Evolutionary conservation across 2,888 invertebrate species (phyloP).

Genomic region (Neria commutata): DNA sequence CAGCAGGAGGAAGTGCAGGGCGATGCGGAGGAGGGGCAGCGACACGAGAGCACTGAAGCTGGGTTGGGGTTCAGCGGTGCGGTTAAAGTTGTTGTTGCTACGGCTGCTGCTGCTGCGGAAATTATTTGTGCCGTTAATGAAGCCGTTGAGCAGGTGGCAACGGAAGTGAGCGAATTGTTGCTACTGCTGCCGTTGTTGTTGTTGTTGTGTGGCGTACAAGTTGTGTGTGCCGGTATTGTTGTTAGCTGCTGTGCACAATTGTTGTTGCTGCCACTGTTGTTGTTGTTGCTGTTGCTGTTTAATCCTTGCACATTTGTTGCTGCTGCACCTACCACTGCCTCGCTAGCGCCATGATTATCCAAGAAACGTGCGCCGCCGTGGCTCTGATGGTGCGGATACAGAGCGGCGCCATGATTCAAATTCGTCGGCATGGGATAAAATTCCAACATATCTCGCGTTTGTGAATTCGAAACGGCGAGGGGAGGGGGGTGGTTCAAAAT

Average conservation of each 20-base stretch:
- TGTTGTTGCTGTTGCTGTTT: slow-evolving; percentile 24
- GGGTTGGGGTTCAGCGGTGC: slow-evolving; percentile 26
- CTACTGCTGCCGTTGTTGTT: slow-evolving; percentile 41
- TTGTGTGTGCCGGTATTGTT: slow-evolving; percentile 36
- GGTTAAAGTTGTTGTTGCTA: slow-evolving; percentile 32
- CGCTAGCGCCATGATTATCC: slow-evolving; percentile 40
- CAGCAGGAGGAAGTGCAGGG: slow-evolving; percentile 22
- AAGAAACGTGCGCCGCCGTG: slow-evolving; percentile 56
- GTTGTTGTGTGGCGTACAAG: slow-evolving; percentile 49
- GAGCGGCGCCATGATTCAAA: slow-evolving; percentile 55
- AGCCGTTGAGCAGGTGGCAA: slow-evolving; percentile 41
- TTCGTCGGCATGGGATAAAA: slow-evolving; percentile 61
- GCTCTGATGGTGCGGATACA: slow-evolving; percentile 55
- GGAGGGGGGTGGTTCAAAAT: too few species aligned
- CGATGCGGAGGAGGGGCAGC: slow-evolving; percentile 11
- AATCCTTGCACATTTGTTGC: slow-evolving; percentile 19
- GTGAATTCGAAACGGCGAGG: too few species aligned
- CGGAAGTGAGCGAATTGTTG: slow-evolving; percentile 34
- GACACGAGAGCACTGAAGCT: slow-evolving; percentile 15
- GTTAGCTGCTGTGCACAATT: slow-evolving; percentile 10
- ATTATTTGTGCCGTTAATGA: slow-evolving; percentile 49
- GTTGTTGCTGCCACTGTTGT: slow-evolving; percentile 10
- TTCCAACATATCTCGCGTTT: slow-evolving; percentile 52
- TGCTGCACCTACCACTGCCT: slow-evolving; percentile 15
- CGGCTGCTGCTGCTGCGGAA: slow-evolving; percentile 38